These are phyloP conservation scores for Latrodectus hesperus DNA, from an alignment of 2,888 invertebrate genomes.

Conservation along the genomic window DNA sequence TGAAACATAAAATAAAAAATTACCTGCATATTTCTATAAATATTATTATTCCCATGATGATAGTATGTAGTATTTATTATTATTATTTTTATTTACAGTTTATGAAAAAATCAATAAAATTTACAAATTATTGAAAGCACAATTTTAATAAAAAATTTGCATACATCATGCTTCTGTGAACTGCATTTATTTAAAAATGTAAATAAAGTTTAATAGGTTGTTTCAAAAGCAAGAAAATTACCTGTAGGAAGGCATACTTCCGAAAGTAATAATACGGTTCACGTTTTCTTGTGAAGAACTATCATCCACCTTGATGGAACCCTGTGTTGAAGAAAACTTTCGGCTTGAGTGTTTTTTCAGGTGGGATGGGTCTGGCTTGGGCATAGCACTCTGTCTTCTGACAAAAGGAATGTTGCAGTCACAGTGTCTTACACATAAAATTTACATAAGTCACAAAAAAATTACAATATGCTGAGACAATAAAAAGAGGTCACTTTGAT, in stretches of 20 bases:
- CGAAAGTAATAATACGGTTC: conserved; percentile 70
- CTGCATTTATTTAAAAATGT: too few relatives aligned
- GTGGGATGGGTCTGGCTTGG: conserved; percentile 91
- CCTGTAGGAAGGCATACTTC: conserved; percentile 70
- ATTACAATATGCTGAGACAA: neutral
- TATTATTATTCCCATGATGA: too few relatives aligned
- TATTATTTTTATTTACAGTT: too few relatives aligned
- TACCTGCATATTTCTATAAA: too few relatives aligned
- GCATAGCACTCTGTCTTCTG: conserved; percentile 87
- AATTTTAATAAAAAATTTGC: too few relatives aligned
- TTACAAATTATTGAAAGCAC: too few relatives aligned
- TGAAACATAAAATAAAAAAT: too few relatives aligned
- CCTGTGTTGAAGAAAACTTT: conserved; percentile 75
- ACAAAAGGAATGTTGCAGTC: conserved; percentile 63
- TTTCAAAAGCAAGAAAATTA: neutral
- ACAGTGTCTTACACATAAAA: conserved; percentile 26
- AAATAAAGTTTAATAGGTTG: too few relatives aligned
- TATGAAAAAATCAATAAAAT: too few relatives aligned
- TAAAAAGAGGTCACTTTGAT: too few relatives aligned
- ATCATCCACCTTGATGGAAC: conserved; percentile 77
- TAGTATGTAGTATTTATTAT: too few relatives aligned
- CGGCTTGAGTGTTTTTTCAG: conserved; percentile 87
- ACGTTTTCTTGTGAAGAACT: conserved; percentile 88
- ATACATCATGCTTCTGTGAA: too few relatives aligned
- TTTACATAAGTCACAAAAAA: neutral